These are phyloP conservation scores for Tragelaphus scriptus DNA, from an alignment of 2,113 vertebrate genomes.

Conservation along the genomic window DNA sequence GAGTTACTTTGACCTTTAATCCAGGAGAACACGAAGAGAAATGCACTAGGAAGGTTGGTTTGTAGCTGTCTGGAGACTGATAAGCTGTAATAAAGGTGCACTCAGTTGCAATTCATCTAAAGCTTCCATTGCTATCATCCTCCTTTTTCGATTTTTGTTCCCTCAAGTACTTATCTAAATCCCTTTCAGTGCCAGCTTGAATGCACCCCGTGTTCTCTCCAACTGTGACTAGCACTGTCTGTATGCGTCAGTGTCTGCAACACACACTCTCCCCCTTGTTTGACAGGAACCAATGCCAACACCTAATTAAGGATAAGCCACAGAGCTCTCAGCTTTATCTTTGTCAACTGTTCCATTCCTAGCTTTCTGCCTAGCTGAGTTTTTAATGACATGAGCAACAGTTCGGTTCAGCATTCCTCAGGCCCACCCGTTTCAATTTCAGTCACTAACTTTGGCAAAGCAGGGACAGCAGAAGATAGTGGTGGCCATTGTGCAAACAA, in stretches of 20 bases:
- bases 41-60: slow-evolving; percentile 75
- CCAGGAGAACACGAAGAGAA: slow-evolving; percentile 75
- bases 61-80: slow-evolving; percentile 84
- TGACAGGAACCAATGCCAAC: slow-evolving; percentile 82
- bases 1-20: slow-evolving; percentile 85
- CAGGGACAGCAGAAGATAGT: not conserved
- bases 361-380: slow-evolving; percentile 83
- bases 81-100: slow-evolving; percentile 84
- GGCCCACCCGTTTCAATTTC: not conserved
- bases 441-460: slow-evolving; percentile 33
- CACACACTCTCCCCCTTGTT: slow-evolving; percentile 75
- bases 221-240: slow-evolving; percentile 78
- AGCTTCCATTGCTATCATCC: slow-evolving; percentile 79
- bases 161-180: slow-evolving; percentile 86
- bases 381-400: slow-evolving; percentile 80
- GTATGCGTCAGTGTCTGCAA: slow-evolving; percentile 72
- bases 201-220: slow-evolving; percentile 81
- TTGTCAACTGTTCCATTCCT: slow-evolving; percentile 78
- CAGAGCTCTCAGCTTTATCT: slow-evolving; percentile 77
- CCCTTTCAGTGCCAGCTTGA: slow-evolving; percentile 83
- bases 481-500: not conserved
- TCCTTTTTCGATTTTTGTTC: slow-evolving; percentile 84
- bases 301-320: slow-evolving; percentile 85
- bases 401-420: slow-evolving; percentile 71
- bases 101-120: slow-evolving; percentile 81